phyloP scores from a whole-genome alignment of 1,140 invertebrate species.

The Eupeodes corollae region DNA sequence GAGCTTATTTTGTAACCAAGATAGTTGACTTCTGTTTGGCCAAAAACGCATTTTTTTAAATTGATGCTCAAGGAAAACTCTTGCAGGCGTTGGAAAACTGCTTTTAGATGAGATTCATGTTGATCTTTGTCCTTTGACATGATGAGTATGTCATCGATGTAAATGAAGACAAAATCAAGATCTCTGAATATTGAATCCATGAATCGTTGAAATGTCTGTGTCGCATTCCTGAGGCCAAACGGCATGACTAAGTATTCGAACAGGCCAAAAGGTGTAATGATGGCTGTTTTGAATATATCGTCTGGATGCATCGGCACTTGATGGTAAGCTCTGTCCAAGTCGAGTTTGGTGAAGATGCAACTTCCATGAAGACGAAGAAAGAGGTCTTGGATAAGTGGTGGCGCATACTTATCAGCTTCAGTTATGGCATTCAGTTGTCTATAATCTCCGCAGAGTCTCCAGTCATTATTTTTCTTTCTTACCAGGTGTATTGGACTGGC shows the following conservation, averaged over 20 bases:
- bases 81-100: slow-evolving; percentile 9
- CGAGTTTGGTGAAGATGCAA: slow-evolving; percentile 39
- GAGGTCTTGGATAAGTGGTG: too few species aligned
- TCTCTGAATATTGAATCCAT: slow-evolving; percentile 34
- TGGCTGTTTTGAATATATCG: slow-evolving; percentile 33
- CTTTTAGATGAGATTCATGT: slow-evolving; percentile 21
- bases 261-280: too few species aligned
- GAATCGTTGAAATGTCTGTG: too few species aligned
- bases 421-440: too few species aligned
- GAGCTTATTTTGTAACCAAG: slow-evolving; percentile 11
- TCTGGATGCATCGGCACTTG: slow-evolving; percentile 28
- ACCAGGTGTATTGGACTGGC: slow-evolving; percentile 38
- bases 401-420: too few species aligned
- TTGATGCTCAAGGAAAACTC: slow-evolving; percentile 17
- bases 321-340: slow-evolving; percentile 40
- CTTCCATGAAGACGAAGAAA: too few species aligned
- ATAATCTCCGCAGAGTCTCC: too few species aligned
- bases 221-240: too few species aligned
- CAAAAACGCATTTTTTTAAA: slow-evolving; percentile 18
- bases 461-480: slow-evolving; percentile 26
- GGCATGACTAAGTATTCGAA: too few species aligned
- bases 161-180: slow-evolving; percentile 23
- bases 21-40: slow-evolving; percentile 17
- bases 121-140: slow-evolving; percentile 17
- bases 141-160: too few species aligned